Percentiles rank a stretch among this genome's conserved stretches.
phyloP scores from a whole-genome alignment of 2,797 vertebrate species.

The Pseudomugil gertrudae region DNA sequence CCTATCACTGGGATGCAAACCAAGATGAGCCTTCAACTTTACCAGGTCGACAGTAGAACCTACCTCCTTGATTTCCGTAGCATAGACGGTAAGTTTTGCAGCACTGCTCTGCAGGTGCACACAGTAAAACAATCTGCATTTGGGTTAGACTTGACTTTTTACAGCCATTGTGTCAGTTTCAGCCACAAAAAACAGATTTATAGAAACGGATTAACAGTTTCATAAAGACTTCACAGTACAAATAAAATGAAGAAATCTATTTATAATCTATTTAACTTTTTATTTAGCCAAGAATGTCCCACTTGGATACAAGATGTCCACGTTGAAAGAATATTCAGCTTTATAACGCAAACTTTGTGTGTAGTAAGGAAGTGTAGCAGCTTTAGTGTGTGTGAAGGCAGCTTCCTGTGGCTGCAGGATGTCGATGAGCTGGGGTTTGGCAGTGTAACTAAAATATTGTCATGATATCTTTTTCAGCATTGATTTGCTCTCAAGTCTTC shows the following conservation, averaged over 20 bases:
- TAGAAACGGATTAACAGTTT: neutral
- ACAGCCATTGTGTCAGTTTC: neutral
- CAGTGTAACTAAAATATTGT: too few species aligned
- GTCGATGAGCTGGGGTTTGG: too few species aligned
- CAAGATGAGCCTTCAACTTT: constrained; percentile 98
- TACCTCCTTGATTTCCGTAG: constrained; percentile 98
- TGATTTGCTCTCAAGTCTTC: too few species aligned
- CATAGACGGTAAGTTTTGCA: constrained; percentile 90
- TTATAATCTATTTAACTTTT: too few species aligned
- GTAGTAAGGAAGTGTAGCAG: neutral
- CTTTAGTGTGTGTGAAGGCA: neutral
- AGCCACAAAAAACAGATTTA: neutral
- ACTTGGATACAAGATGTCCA: too few species aligned
- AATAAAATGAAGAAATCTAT: neutral
- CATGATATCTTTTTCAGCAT: too few species aligned
- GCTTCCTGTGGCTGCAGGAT: neutral
- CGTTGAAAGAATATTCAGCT: neutral
- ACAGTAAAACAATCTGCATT: neutral
- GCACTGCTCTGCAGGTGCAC: neutral
- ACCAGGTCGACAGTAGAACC: constrained; percentile 98
- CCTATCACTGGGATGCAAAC: constrained; percentile 92
- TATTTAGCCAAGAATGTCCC: too few species aligned
- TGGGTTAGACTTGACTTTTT: neutral
- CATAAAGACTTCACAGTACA: neutral
- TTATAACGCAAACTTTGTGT: neutral